Base-by-base conservation (phyloP, 2,113 vertebrate genomes). In the Pituophis catenifer region DNA sequence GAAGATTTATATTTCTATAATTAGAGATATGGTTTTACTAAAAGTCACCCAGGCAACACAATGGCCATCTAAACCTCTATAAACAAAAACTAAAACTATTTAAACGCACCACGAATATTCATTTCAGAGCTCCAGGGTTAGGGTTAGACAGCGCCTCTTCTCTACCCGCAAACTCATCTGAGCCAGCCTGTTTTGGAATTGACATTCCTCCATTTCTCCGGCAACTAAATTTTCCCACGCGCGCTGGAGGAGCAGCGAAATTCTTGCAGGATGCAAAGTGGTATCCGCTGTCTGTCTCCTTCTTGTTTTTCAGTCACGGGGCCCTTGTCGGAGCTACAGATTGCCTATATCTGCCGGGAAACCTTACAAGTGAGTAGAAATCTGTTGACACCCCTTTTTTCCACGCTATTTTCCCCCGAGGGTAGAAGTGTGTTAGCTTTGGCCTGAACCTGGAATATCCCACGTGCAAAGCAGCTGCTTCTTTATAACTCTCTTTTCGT, bases 321-420 rank as follows among this genome's bases (percentile, higher is more conserved):
- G 29, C 94, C 98, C n/a, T 97, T 99, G 53, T 96, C 98, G 0
- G 99, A 99, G 97, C 96, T 95, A 8, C 99, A 99, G 98, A 99
- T 99, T 13, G 98, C 99, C 89, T 99, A 98, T 21, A 96, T 99
- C 90, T 98, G 98, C 96, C 97, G 99, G 55, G 99, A 99, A 96
- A 99, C 98, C 95, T 97, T 99, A 1, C 98, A 98, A 98, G 99
- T 99, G 93, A 97, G 96, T 48, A 58, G 12, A 19, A 15, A 58
- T 0, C 0, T 2, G 1, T 15, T 8, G 62, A 1, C 12, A 1
- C 1, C 1, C 54, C 59, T 19, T 48, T 48, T 9, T 4, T 23
- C 59, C 6, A 53, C 0, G 24, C 48, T 2, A 11, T 33, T 38
- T 6, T 9, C 6, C 38, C 54, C 6, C 2, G 3, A 8, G 33